Base-by-base conservation (phyloP, 2,797 vertebrate genomes). In the Ctenopoma kingsleyae region DNA sequence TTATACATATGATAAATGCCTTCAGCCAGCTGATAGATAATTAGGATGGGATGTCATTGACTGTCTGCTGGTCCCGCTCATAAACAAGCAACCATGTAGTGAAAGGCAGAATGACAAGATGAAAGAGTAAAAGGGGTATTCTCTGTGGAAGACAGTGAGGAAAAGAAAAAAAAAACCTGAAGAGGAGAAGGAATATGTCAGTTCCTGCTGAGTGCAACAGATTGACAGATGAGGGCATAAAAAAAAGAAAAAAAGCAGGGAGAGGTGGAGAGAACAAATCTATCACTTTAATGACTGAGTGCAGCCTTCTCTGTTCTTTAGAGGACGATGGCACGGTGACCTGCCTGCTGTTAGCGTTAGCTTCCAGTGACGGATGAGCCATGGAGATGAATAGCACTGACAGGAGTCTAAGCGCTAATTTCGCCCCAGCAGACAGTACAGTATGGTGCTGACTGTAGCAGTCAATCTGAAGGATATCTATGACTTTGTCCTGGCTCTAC, bases 271-370 rank as follows among this genome's bases (percentile, higher is more conserved):
- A 78, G 69, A 82, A 78, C 55, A 82, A 53, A 90, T 92, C 79
- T 84, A 90, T 93, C 89, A 91, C 82, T 87, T 80, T 91, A 93
- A 93, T 90, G 87, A 87, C 76, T 67, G 3, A 51, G 74, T 16
- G 65, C 81, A 81, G 85, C 85, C 81, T 68, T 75, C 80, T 86
- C 80, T 86, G 76, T 85, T 90, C 85, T 88, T 88, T 82, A 71
- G 89, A 90, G 89, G 91, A 88, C 88, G 70, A 82, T 69, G 61
- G 75, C 83, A 69, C 66, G 6, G 70, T 88, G 89, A 92, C 90
- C 88, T 67, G 80, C 57, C 76, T 73, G 81, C 78, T 81, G 88
- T 85, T 90, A 86, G 74, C 72, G 66, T 84, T 86, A 87, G 85
- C 82, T 76, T 44, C 54, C 40, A 12, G 62, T 90, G 84, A 90